Base-by-base conservation (phyloP, 2,797 vertebrate species). In the Peromyscus aztecus region DNA sequence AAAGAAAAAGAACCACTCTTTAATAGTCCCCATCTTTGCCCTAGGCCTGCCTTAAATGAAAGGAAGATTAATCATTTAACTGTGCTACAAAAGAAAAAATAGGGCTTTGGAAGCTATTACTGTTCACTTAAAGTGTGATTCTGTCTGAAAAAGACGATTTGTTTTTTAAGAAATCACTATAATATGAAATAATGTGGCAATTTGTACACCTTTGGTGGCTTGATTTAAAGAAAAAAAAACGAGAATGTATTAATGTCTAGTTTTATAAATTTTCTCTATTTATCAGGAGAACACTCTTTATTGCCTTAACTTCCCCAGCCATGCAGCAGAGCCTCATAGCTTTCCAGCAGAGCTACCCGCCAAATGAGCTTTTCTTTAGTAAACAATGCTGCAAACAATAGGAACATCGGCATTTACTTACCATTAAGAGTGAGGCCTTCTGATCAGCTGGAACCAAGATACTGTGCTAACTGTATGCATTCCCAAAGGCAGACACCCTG, bases 231-330 rank as follows among this genome's bases (percentile, higher is more conserved):
- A 69, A 96, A 97, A 98, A 75, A 97, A 75, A 97, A 98, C 98
- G 94, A 98, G 84, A 86, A 69, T 86, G 83, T 85, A 98, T 97
- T 98, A 94, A 98, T 98, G 96, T 97, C 97, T 98, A 98, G 97
- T 98, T 98, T 99, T 99, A 97, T 99, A 98, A 98, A 98, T 98
- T 98, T 98, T 98, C 98, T 98, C 95, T 99, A 99, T 99, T 99
- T 99, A 99, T 99, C 98, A 98, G 98, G 96, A 94, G 96, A 97
- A 98, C 97, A 97, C 12, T 90, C 96, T 97, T 96, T 98, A 98
- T 98, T 94, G 98, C 99, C 98, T 99, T 99, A 98, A 98, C 97
- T 98, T 97, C 98, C 91, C 97, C 94, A 98, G 97, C 98, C 96
- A 97, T 86, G 49, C 98, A 98, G 98, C 83, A 97, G 98, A 98